phyloP scores from a whole-genome alignment of 2,888 invertebrate genomes.

The Eristalis intricaria region DNA sequence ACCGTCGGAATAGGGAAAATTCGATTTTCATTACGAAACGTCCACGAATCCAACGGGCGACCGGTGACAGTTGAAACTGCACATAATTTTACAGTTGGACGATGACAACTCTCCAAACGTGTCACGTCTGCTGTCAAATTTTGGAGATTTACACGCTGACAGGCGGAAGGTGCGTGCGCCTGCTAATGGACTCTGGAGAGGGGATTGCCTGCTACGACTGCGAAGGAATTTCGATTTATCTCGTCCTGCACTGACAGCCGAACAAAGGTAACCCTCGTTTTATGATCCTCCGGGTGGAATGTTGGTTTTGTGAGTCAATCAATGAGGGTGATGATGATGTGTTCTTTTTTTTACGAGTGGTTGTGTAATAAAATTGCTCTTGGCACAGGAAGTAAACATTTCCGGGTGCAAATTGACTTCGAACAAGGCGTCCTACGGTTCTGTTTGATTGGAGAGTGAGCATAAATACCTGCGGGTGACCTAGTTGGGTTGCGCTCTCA shows the following conservation, averaged over 20 bases:
- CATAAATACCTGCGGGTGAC: neutral
- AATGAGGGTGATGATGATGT: neutral
- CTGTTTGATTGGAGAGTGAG: neutral
- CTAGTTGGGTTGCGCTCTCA: neutral
- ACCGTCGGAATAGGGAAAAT: neutral
- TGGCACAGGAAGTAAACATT: constrained; percentile 33
- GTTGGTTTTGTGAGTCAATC: neutral
- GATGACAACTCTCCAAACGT: neutral
- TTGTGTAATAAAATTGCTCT: constrained; percentile 1
- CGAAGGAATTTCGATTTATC: neutral
- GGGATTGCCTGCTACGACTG: neutral
- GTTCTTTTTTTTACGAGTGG: neutral
- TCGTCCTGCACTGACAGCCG: neutral
- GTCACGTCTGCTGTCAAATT: neutral
- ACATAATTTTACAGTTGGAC: neutral
- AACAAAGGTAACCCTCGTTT: neutral
- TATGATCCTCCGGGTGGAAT: neutral
- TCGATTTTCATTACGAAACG: neutral
- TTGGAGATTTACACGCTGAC: neutral
- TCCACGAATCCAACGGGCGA: neutral
- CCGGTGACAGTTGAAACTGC: neutral
- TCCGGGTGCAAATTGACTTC: constrained; percentile 22
- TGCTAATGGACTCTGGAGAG: neutral
- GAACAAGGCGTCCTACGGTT: neutral
- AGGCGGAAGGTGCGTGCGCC: neutral